Evolutionary conservation across 1,140 invertebrate species (phyloP).

Genomic region (Aradophagus sp.): DNA sequence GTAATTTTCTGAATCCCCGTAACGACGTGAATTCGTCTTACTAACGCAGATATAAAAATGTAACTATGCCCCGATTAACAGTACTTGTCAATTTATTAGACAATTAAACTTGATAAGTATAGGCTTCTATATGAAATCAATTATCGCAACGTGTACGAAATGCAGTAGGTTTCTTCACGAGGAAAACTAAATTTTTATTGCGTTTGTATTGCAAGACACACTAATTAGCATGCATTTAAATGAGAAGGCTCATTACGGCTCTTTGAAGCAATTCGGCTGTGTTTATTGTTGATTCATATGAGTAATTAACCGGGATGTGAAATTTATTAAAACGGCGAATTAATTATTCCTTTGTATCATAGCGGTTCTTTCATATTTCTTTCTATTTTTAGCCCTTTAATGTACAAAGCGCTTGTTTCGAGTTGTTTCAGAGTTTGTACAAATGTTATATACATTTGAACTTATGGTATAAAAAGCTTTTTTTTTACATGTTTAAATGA

Average conservation of each 20-base stretch:
- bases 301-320: slow-evolving; percentile 28
- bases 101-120: slow-evolving; percentile 34
- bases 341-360: too few species aligned
- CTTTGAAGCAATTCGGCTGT: slow-evolving; percentile 22
- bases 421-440: too few species aligned
- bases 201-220: slow-evolving; percentile 28
- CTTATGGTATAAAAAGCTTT: background rate
- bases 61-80: slow-evolving; percentile 15
- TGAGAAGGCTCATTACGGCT: slow-evolving; percentile 30
- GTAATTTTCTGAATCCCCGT: too few species aligned
- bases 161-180: slow-evolving; percentile 10
- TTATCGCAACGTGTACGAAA: slow-evolving; percentile 18
- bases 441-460: too few species aligned
- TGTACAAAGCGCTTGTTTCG: too few species aligned
- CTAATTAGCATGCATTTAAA: slow-evolving; percentile 39
- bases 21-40: too few species aligned
- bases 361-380: too few species aligned
- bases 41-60: slow-evolving; percentile 1
- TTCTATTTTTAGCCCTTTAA: too few species aligned
- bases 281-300: slow-evolving; percentile 43
- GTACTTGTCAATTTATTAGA: slow-evolving; percentile 28
- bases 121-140: slow-evolving; percentile 20
- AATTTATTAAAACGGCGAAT: slow-evolving; percentile 12
- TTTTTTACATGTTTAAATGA: too few species aligned
- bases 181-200: slow-evolving; percentile 19